These are phyloP conservation scores for Tauraco hartlaubi DNA, from an alignment of 2,797 vertebrate genomes.

Conservation along the genomic window DNA sequence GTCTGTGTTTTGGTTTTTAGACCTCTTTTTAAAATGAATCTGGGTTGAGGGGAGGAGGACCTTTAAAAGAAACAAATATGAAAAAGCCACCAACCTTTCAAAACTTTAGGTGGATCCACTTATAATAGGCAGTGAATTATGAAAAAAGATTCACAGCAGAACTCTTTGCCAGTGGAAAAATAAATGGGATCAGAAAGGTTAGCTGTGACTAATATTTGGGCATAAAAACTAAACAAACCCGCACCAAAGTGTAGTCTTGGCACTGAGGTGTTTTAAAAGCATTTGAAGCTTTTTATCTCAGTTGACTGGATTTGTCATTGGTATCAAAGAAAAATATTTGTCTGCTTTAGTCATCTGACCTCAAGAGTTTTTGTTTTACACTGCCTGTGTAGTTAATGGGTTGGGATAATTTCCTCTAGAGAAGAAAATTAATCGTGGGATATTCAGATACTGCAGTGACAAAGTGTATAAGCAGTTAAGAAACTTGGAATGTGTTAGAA, in stretches of 20 bases:
- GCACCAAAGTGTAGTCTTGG: not conserved
- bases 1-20: not conserved
- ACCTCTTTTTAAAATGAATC: not conserved
- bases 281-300: constrained; percentile 25
- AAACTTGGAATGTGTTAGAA: not conserved
- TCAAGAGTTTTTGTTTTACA: not conserved
- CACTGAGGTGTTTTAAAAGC: not conserved
- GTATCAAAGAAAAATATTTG: constrained; percentile 52
- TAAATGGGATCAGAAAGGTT: not conserved
- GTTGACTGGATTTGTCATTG: not conserved
- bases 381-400: not conserved
- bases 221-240: not conserved
- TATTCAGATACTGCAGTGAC: not conserved
- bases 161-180: not conserved
- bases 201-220: not conserved
- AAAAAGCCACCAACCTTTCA: not conserved
- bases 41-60: not conserved
- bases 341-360: constrained; percentile 40
- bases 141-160: not conserved
- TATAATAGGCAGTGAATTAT: not conserved
- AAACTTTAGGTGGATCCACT: not conserved
- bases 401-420: not conserved
- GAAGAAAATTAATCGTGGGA: not conserved
- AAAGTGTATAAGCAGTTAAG: not conserved
- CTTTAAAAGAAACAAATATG: not conserved